Conservation (phyloP, 2,113 vertebrate species). For the Platysternon megacephalum region DNA sequence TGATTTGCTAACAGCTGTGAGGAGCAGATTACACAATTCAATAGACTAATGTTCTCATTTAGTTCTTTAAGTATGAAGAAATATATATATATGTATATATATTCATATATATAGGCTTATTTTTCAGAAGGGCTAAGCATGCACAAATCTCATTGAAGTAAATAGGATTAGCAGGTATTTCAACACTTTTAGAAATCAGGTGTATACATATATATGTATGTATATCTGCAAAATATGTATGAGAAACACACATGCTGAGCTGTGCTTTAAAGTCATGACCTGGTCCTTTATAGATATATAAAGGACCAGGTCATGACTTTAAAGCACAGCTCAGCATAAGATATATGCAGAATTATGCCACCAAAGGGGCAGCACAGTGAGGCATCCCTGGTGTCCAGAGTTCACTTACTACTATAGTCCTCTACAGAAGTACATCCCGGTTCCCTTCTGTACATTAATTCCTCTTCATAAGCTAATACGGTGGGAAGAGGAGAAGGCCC, state of each 20-base stretch:
- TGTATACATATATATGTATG: background rate
- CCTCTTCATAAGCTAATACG: no score
- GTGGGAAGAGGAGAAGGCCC: no score
- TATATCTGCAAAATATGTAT: background rate
- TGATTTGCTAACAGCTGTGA: background rate
- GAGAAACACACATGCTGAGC: no score
- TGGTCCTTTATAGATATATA: no score
- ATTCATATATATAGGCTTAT: background rate
- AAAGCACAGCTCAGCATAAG: no score
- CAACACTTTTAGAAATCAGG: background rate
- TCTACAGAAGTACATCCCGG: no score
- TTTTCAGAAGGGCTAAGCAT: background rate
- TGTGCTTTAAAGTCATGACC: no score
- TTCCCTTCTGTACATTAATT: no score
- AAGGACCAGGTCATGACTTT: background rate
- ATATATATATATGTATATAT: background rate
- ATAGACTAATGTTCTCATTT: background rate
- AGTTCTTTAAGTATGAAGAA: background rate
- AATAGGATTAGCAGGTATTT: background rate
- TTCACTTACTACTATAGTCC: no score
- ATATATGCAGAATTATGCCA: no score
- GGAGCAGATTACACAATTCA: background rate
- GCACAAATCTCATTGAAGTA: background rate
- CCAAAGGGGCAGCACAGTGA: no score
- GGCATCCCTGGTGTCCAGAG: no score